Evolutionary conservation across 2,888 invertebrate genomes (phyloP).

Genomic region (Brenthis hecate): DNA sequence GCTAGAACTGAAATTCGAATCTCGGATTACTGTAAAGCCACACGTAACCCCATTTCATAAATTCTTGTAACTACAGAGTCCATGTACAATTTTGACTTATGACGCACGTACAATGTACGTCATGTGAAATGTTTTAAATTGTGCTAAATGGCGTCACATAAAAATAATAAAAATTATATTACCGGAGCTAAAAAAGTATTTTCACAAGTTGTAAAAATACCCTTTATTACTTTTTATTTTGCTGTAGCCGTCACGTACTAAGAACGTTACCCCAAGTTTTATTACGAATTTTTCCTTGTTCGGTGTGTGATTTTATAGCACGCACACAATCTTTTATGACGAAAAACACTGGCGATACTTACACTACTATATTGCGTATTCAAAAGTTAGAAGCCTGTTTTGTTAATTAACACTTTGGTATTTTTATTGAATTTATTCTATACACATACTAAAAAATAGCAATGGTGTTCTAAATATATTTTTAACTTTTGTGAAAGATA

Average conservation of each 20-base stretch:
- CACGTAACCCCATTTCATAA: constrained; percentile 24
- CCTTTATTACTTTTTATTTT: constrained; percentile 27
- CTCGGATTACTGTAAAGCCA: constrained; percentile 13
- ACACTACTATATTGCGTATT: not conserved
- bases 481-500: not conserved
- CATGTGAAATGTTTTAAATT: not conserved
- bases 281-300: constrained; percentile 26
- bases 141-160: not conserved
- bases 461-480: no score
- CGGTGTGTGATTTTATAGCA: constrained; percentile 22
- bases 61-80: not conserved
- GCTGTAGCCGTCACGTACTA: constrained; percentile 32
- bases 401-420: not conserved
- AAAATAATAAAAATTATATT: constrained; percentile 15
- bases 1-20: constrained; percentile 34
- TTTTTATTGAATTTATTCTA: not conserved
- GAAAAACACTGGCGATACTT: constrained; percentile 1
- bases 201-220: constrained; percentile 24
- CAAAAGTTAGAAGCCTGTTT: not conserved
- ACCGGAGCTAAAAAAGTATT: constrained; percentile 13
- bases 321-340: not conserved
- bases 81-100: not conserved
- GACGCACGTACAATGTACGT: constrained; percentile 8
- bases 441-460: no score
- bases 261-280: constrained; percentile 32